These are phyloP conservation scores for Callionymus lyra DNA, from an alignment of 2,113 vertebrate genomes.

Conservation along the genomic window DNA sequence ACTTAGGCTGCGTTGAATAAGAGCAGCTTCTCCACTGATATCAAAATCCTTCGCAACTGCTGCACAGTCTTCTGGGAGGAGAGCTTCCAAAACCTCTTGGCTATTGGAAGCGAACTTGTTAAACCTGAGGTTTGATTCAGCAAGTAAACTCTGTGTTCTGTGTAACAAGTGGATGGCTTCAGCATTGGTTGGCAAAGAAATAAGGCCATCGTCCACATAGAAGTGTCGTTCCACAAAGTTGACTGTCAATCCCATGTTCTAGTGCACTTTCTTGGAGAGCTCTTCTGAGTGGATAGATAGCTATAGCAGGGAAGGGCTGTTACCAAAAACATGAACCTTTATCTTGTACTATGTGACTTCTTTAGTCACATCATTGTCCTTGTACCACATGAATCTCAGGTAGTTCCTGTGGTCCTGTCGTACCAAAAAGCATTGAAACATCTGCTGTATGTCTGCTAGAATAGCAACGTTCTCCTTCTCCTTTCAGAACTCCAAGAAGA, in stretches of 20 bases:
- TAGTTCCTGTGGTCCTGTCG: neutral
- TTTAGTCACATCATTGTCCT: neutral
- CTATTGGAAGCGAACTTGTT: neutral
- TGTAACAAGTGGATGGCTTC: neutral
- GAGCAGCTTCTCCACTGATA: neutral
- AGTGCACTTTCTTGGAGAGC: neutral
- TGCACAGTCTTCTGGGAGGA: neutral
- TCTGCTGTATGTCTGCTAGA: neutral
- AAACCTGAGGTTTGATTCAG: neutral
- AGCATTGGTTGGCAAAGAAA: neutral
- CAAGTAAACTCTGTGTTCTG: neutral
- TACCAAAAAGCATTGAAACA: neutral
- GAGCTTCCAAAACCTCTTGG: neutral
- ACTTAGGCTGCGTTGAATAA: neutral
- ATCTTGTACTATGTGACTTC: neutral
- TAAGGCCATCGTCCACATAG: neutral
- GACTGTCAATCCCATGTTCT: neutral
- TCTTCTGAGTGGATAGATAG: neutral
- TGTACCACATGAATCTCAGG: neutral
- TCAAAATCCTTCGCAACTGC: neutral
- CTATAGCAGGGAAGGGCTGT: neutral
- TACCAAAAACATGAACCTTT: conserved; percentile 5
- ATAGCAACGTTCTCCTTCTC: neutral
- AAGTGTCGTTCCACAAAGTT: neutral
- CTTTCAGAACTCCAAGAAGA: neutral